Evolutionary conservation across 2,888 invertebrate species (phyloP).

Genomic region (Chrysodeixis includens): DNA sequence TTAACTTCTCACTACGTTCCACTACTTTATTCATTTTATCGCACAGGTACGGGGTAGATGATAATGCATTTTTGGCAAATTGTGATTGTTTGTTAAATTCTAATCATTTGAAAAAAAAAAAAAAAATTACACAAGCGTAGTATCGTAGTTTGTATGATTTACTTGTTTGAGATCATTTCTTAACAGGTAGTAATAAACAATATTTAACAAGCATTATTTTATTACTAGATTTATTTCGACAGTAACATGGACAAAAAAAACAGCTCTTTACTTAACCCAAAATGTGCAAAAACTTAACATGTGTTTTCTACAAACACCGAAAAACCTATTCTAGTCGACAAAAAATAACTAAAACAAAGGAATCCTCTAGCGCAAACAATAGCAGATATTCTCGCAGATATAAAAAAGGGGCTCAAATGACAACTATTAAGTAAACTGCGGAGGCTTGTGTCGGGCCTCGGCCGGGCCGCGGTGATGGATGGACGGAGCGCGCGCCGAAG

Average conservation of each 20-base stretch:
- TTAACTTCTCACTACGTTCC: slow-evolving; percentile 19
- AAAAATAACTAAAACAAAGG: not conserved
- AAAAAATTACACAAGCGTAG: too few relatives aligned
- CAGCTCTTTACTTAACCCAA: too few relatives aligned
- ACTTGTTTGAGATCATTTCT: too few relatives aligned
- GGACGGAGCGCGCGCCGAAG: not conserved
- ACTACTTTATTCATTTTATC: slow-evolving; percentile 11
- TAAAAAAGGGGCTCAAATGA: slow-evolving; percentile 4
- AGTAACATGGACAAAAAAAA: too few relatives aligned
- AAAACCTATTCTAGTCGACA: not conserved
- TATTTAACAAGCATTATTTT: too few relatives aligned
- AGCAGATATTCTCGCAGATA: not conserved
- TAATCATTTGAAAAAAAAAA: too few relatives aligned
- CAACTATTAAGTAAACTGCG: slow-evolving; percentile 4
- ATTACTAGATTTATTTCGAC: too few relatives aligned
- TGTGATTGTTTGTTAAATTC: not conserved
- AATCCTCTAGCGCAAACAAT: not conserved
- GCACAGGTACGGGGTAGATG: not conserved
- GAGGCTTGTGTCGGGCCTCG: not conserved
- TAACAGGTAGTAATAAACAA: too few relatives aligned
- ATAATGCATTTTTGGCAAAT: not conserved
- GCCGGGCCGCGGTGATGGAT: not conserved
- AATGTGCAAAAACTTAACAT: too few relatives aligned
- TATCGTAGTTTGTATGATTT: too few relatives aligned
- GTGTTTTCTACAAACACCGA: too few relatives aligned